Evolutionary conservation across 2,888 invertebrate species (phyloP), one percentile per base, ranked within the genome.

Genomic region (Neoascia interrupta): DNA sequence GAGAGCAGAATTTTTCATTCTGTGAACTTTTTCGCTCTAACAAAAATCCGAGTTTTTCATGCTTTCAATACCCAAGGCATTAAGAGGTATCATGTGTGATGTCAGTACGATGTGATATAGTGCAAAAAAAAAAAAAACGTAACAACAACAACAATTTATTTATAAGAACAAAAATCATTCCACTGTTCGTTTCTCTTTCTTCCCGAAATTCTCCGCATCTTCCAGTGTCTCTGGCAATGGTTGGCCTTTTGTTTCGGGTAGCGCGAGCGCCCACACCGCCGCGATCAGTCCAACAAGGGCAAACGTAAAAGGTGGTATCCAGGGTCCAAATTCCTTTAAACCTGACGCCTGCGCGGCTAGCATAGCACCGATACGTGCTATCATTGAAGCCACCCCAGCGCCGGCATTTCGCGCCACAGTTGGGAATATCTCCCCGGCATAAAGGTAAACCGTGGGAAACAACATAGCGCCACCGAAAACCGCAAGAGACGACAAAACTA

Each of bases 351-450:
- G 95, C 0, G 97, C 96, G 0, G 97, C 95, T 2, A 93, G 83
- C 91, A 97, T 95, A 0, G 96, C 96, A 5, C 97, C 97, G 68
- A 96, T 89, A 84, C 97, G 91, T 0, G 96, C 96, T 72, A 94
- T 92, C 90, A 96, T 95, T 0, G 96, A 97, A 19, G 95, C 93
- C 2, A 94, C 90, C 0, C 97, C 97, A 61, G 97, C 93, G 0
- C 96, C 97, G 34, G 94, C 93, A 85, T 96, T 97, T 23, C 97
- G 91, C 0, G 96, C 93, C 1, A 96, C 94, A 0, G 97, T 97
- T 0, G 97, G 97, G 86, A 96, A 97, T 10, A 96, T 87, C 88
- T 97, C 97, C 0, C 96, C 95, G 0, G 95, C 94, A 87, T 94
- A 97, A 11, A 97, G 91, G 86, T 97, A 97, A 3, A 94, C 94